phyloP scores from a whole-genome alignment of 2,113 vertebrate genomes.

The Salvator merianae region DNA sequence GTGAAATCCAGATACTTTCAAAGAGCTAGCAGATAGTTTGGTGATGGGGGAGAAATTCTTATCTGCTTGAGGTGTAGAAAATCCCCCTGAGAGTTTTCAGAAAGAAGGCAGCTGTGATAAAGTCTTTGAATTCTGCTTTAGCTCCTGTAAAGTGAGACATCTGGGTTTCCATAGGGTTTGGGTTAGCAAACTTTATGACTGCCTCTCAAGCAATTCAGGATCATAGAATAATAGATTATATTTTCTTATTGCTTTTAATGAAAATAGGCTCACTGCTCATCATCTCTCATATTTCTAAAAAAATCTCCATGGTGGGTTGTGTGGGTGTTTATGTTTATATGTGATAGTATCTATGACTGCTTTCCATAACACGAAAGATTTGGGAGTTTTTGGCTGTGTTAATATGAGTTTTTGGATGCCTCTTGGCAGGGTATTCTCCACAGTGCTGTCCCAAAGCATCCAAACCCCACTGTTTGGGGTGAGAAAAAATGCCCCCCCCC shows the following conservation, averaged over 20 bases:
- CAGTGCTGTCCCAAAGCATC: no score
- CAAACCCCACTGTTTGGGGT: no score
- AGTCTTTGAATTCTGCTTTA: not conserved
- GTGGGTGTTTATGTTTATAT: no score
- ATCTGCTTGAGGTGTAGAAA: not conserved
- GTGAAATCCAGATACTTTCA: not conserved
- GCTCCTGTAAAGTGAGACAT: not conserved
- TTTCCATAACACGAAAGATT: no score
- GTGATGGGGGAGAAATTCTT: not conserved
- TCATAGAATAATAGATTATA: not conserved
- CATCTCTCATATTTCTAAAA: no score
- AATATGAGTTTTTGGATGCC: no score
- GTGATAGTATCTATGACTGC: not conserved
- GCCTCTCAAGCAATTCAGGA: fast-evolving
- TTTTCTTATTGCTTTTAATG: not conserved
- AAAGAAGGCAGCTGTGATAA: not conserved
- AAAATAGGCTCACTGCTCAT: no score
- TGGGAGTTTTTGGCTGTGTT: no score
- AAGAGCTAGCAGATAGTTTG: not conserved
- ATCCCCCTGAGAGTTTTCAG: not conserved
- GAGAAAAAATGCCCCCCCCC: no score
- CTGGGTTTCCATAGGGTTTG: not conserved
- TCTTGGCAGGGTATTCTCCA: no score
- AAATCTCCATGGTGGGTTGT: no score
- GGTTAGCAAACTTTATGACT: not conserved